phyloP scores from a whole-genome alignment of 1,140 invertebrate species.

The Pogonomyrmex californicus region DNA sequence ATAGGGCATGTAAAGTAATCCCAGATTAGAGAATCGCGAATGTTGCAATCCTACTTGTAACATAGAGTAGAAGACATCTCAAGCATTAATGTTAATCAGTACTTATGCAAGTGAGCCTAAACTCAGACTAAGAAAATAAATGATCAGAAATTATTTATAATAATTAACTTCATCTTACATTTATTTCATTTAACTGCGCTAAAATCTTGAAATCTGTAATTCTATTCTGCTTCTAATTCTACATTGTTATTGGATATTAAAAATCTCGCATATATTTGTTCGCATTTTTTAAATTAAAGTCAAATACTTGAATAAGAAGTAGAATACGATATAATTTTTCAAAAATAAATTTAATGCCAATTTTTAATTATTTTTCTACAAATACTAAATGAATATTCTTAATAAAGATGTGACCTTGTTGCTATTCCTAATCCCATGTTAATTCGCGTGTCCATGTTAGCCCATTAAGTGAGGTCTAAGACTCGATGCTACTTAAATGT shows the following conservation, averaged over 20 bases:
- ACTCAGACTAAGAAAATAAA: background rate
- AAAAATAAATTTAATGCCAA: background rate
- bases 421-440: background rate
- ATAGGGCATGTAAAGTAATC: constrained; percentile 16
- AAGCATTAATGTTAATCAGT: background rate
- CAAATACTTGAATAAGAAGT: background rate
- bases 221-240: background rate
- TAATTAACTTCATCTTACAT: background rate
- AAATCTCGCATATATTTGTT: too few species aligned
- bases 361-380: background rate
- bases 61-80: background rate
- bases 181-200: background rate
- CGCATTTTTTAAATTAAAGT: background rate
- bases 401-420: background rate
- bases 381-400: background rate
- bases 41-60: background rate
- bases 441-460: too few species aligned
- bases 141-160: constrained; percentile 7
- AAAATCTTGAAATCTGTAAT: background rate
- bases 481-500: constrained; percentile 36
- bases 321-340: background rate
- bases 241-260: too few species aligned
- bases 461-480: constrained; percentile 17
- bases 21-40: constrained; percentile 17
- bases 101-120: background rate